phyloP scores from a whole-genome alignment of 1,140 invertebrate species.

The Vanessa tameamea region DNA sequence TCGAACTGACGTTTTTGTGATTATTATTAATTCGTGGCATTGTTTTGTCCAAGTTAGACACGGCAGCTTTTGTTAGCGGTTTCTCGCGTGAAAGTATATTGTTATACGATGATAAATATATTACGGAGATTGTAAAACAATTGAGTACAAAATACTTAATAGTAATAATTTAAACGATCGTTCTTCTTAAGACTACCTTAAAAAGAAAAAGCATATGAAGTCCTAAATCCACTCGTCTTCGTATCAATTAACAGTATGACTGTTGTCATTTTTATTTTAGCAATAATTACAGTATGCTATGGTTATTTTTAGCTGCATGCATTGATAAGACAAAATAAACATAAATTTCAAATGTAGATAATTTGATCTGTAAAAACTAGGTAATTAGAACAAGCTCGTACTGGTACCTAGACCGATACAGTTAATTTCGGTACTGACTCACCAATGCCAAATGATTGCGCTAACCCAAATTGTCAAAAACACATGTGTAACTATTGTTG shows the following conservation, averaged over 20 bases:
- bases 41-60: constrained; percentile 39
- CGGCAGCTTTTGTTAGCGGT: constrained; percentile 27
- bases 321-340: background rate
- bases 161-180: background rate
- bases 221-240: too few species aligned
- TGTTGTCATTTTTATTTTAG: too few species aligned
- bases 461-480: constrained; percentile 60
- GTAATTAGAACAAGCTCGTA: constrained; percentile 58
- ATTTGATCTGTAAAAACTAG: constrained; percentile 68
- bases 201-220: too few species aligned
- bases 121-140: constrained; percentile 6
- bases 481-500: constrained; percentile 24
- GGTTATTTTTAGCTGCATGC: too few species aligned
- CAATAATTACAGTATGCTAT: too few species aligned
- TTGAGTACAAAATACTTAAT: constrained; percentile 6
- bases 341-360: constrained; percentile 46
- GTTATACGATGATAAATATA: constrained; percentile 25
- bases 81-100: constrained; percentile 28
- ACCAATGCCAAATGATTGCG: constrained; percentile 56
- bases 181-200: background rate
- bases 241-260: too few species aligned
- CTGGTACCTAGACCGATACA: constrained; percentile 60
- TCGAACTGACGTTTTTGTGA: constrained; percentile 51
- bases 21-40: constrained; percentile 57
- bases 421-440: constrained; percentile 66